Evolutionary conservation across 2,113 vertebrate genomes (phyloP), one percentile per base, ranked within the genome.

Genomic region (Crypturellus undulatus): DNA sequence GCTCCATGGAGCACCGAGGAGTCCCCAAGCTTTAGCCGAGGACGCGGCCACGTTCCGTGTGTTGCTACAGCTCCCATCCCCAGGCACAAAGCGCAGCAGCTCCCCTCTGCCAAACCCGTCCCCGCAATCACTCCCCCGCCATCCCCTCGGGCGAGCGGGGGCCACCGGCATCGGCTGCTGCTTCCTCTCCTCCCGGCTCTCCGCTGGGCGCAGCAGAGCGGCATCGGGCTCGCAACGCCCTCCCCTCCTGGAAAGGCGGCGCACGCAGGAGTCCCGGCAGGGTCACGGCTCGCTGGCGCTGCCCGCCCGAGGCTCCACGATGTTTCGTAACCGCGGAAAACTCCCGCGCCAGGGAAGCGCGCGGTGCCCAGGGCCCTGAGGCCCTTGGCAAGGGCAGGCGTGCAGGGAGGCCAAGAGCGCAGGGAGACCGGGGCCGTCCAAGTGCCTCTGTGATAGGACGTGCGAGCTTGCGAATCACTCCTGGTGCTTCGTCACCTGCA

Each of bases 61-160:
- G 93, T 92, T 92, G 79, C 89, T 95, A 87, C 94, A 96, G 92
- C 94, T 95, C 95, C 49, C 96, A 94, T 79, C 96, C 94, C 93
- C 93, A 95, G 88, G 93, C 90, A 89, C 81, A 88, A 90, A 89
- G 83, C 83, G 83, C 88, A 93, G 90, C 90, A 49, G 51, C 88
- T 92, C 26, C 1, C 75, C 91, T 87, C 85, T 93, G 93, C 92
- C 94, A 96, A 94, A 90, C 68, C 79, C 85, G 75, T 79, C 92
- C 64, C 94, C 28, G 58, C 70, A 94, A 87, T 93, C 79, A 60
- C 90, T 93, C 92, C 90, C 83, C 83, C 83, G 52, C 76, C 85
- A 78, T 87, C 65, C 79, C 94, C 85, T 83, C 77, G 65, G 88
- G 92, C 91, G 87, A 83, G 71, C 84, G 83, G 77, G 80, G 32